Base-by-base conservation (phyloP, 2,113 vertebrate genomes). In the Plestiodon gilberti region DNA sequence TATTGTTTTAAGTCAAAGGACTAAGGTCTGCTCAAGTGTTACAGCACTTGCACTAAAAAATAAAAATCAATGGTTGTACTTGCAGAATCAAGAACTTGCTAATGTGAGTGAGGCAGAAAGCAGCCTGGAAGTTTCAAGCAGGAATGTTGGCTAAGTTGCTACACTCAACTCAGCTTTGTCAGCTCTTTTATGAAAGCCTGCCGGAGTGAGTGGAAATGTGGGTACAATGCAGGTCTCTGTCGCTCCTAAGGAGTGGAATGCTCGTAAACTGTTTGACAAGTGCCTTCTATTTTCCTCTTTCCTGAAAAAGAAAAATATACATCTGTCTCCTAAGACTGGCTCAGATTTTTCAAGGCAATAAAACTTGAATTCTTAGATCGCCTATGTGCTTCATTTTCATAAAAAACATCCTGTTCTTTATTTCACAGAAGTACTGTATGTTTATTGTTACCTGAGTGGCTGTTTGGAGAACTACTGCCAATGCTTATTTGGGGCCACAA, bases 141-240 rank as follows among this genome's bases (percentile, higher is more conserved):
- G 94, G 96, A 96, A 96, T 96, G 96, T 96, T 96, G 95, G 95
- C 43, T 48, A 48, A 48, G 95, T 94, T 74, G 71, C 92, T 95
- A 93, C 79, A 94, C 93, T 95, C 75, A 83, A 92, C 92, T 94
- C 88, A 57, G 90, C 94, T 94, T 93, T 84, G 57, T 28, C 25
- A 2, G 74, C 18, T 48, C 64, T 83, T n/a, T 90, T 59, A 83
- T 83, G 96, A 97, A 97, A 97, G 94, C 88, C 93, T 90, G 94
- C 69, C 92, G 84, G 89, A 87, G 96, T 92, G 96, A 95, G 93
- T 90, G n/a, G 82, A 83, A 30, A 90, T 84, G 94, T 95, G 96
- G 96, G 96, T 87, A 97, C 96, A 97, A 97, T 93, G 94, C 96
- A 91, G 90, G 96, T 93, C 96, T 97, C 96, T 97, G 95, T 89